phyloP scores from a whole-genome alignment of 1,140 invertebrate genomes.

The Heliconius eleuchia region DNA sequence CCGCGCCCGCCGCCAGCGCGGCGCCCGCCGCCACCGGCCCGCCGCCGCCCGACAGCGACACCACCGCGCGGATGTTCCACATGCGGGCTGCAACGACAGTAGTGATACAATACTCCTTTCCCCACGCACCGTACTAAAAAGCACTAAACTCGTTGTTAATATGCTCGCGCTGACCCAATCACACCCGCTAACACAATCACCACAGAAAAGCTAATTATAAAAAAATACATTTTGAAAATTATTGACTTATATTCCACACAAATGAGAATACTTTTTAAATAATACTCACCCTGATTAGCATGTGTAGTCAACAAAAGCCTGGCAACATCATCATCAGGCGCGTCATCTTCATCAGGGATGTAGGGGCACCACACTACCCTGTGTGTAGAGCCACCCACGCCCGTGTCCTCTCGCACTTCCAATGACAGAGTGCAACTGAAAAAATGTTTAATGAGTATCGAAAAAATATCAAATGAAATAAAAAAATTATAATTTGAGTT shows the following conservation, averaged over 20 bases:
- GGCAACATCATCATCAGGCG: slow-evolving; percentile 87
- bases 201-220: no score
- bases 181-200: no score
- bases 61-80: slow-evolving; percentile 58
- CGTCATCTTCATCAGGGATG: slow-evolving; percentile 87
- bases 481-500: no score
- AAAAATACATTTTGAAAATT: no score
- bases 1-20: slow-evolving; percentile 31
- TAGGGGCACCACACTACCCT: slow-evolving; percentile 95
- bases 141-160: no score
- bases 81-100: slow-evolving; percentile 50
- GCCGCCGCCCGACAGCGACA: slow-evolving; percentile 25
- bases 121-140: no score
- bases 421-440: slow-evolving; percentile 68
- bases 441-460: background rate
- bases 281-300: slow-evolving; percentile 84
- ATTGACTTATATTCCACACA: no score
- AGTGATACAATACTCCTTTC: no score
- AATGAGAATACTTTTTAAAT: no score
- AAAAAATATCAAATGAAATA: background rate
- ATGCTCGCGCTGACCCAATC: no score
- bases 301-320: slow-evolving; percentile 91
- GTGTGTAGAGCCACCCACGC: slow-evolving; percentile 65
- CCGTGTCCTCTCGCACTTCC: slow-evolving; percentile 82
- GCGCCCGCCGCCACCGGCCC: slow-evolving; percentile 13